Conservation (phyloP, 2,888 invertebrate genomes). For the Torymus tubicola region DNA sequence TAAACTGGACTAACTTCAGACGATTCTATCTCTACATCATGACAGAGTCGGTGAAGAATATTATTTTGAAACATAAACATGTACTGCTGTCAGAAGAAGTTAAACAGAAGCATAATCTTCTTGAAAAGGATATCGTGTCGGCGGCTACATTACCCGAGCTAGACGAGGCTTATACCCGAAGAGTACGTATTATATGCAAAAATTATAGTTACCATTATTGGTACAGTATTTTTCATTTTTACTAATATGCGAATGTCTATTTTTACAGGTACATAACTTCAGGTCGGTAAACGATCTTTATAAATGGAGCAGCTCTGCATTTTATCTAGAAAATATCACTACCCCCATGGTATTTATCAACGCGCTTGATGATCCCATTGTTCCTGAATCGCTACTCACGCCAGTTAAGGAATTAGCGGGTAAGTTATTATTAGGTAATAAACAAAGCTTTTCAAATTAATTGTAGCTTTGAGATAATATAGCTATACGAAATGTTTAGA, state of each 20-base stretch:
- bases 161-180: slow-evolving; percentile 91
- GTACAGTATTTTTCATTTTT: slow-evolving; percentile 29
- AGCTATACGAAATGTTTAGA: too few species aligned
- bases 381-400: slow-evolving; percentile 86
- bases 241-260: not conserved
- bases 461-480: too few species aligned
- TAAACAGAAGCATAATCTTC: slow-evolving; percentile 82
- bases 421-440: slow-evolving; percentile 68
- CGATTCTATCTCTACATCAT: slow-evolving; percentile 94
- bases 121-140: slow-evolving; percentile 89
- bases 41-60: slow-evolving; percentile 93
- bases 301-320: slow-evolving; percentile 89
- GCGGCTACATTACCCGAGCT: slow-evolving; percentile 92
- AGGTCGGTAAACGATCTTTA: slow-evolving; percentile 88
- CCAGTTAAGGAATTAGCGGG: slow-evolving; percentile 86
- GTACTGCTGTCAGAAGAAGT: slow-evolving; percentile 86
- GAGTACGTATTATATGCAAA: slow-evolving; percentile 60
- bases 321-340: slow-evolving; percentile 87
- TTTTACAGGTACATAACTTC: slow-evolving; percentile 85
- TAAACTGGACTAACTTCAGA: slow-evolving; percentile 93
- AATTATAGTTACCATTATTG: not conserved
- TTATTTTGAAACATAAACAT: slow-evolving; percentile 90
- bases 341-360: slow-evolving; percentile 95
- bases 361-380: slow-evolving; percentile 93
- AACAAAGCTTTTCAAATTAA: too few species aligned